Conservation (phyloP, 2,113 vertebrate genomes). For the Cathartes aura region DNA sequence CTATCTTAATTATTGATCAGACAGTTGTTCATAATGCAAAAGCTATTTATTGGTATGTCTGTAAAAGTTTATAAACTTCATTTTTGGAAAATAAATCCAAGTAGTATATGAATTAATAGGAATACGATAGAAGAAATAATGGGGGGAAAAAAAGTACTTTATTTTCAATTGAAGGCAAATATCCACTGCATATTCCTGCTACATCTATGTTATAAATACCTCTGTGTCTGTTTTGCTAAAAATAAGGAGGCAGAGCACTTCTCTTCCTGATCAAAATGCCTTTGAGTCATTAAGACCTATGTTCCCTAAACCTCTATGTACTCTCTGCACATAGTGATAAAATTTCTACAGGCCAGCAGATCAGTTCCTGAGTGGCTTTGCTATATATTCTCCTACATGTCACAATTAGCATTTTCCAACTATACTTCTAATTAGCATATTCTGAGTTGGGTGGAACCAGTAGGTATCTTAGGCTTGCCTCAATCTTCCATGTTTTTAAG, state of each 20-base stretch:
- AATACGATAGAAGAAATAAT: neutral
- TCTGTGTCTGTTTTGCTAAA: neutral
- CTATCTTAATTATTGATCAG: neutral
- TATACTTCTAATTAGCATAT: neutral
- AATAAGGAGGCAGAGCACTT: neutral
- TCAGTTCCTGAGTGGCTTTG: neutral
- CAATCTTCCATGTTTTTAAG: neutral
- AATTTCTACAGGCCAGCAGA: neutral
- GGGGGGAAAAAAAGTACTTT: accelerated
- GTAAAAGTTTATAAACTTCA: neutral
- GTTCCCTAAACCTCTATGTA: neutral
- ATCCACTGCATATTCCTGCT: neutral
- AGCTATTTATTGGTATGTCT: neutral
- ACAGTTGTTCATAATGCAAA: neutral
- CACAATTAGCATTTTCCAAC: neutral
- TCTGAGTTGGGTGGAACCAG: neutral
- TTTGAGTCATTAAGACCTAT: neutral
- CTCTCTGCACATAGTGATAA: neutral
- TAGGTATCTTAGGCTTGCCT: neutral
- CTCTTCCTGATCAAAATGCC: neutral
- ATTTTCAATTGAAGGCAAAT: neutral
- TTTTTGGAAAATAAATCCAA: neutral
- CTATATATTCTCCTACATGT: neutral
- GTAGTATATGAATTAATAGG: neutral
- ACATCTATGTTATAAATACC: neutral